Percentiles rank a stretch among this genome's conserved stretches.
Evolutionary conservation across 2,888 invertebrate species (phyloP).

Genomic region (Microchrysa polita): DNA sequence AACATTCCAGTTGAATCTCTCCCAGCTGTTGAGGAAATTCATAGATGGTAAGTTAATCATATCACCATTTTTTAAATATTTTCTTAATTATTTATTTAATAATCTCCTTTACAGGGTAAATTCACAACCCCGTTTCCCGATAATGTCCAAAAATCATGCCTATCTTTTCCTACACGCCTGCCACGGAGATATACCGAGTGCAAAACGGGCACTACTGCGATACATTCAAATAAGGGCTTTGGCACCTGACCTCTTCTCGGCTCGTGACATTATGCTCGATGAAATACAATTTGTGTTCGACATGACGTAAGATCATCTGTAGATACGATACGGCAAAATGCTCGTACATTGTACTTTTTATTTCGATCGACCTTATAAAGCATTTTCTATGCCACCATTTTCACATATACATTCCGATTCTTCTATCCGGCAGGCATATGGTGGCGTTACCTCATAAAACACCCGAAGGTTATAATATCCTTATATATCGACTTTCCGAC

Average conservation of each 20-base stretch:
- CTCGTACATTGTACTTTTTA: too few relatives aligned
- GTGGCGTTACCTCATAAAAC: conserved; percentile 71
- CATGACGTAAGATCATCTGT: conserved; percentile 69
- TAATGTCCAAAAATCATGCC: conserved; percentile 70
- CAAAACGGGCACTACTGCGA: conserved; percentile 61
- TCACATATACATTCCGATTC: conserved; percentile 48
- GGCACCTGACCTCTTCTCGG: conserved; percentile 69
- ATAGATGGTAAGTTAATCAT: conserved; percentile 50
- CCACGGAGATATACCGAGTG: conserved; percentile 64
- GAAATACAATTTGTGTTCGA: conserved; percentile 68
- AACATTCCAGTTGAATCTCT: conserved; percentile 48
- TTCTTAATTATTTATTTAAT: conserved; percentile 3
- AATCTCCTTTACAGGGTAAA: conserved; percentile 68
- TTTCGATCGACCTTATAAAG: conserved; percentile 14
- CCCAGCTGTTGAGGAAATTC: conserved; percentile 51
- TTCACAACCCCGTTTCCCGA: conserved; percentile 70
- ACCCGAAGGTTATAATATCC: conserved; percentile 71
- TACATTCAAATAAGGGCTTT: conserved; percentile 63
- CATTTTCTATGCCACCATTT: background rate
- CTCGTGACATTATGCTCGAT: conserved; percentile 67
- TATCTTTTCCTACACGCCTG: conserved; percentile 73
- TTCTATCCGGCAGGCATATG: conserved; percentile 66
- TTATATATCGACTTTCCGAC: conserved; percentile 70
- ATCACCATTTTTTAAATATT: background rate
- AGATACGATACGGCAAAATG: too few relatives aligned